These are phyloP conservation scores for Temnothorax unifasciatus DNA, from an alignment of 2,888 invertebrate species.

Conservation along the genomic window DNA sequence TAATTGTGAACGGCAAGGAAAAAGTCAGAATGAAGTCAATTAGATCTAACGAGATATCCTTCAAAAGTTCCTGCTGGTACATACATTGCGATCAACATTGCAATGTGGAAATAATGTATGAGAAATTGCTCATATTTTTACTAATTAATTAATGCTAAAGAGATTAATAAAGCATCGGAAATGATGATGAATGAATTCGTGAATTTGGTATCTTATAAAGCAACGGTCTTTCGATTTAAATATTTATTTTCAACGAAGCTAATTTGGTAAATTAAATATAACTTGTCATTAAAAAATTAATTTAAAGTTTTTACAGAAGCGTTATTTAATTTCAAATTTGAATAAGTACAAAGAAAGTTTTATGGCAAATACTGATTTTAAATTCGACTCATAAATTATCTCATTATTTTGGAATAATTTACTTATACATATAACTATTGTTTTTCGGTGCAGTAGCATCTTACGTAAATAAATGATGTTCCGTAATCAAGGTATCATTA, in stretches of 20 bases:
- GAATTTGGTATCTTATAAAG: neutral
- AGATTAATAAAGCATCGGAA: neutral
- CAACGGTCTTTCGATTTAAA: neutral
- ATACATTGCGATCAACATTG: neutral
- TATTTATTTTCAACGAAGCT: neutral
- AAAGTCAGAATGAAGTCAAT: neutral
- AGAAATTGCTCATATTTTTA: neutral
- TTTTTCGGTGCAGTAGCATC: neutral
- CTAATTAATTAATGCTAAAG: conserved; percentile 1
- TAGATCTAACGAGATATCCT: neutral
- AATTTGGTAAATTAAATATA: neutral
- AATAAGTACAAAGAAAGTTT: neutral
- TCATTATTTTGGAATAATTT: neutral
- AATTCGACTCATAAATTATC: neutral
- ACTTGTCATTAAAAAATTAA: neutral
- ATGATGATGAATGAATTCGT: neutral
- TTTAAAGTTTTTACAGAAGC: neutral
- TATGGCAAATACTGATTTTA: neutral
- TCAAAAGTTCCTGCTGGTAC: neutral
- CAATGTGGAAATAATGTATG: neutral
- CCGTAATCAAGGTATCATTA: neutral
- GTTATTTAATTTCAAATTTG: conserved; percentile 12
- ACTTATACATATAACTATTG: neutral
- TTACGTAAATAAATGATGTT: neutral
- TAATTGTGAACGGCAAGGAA: neutral